Percentiles rank a stretch among this genome's conserved stretches.
Evolutionary conservation across 2,888 invertebrate species (phyloP).

Genomic region (Syritta pipiens): DNA sequence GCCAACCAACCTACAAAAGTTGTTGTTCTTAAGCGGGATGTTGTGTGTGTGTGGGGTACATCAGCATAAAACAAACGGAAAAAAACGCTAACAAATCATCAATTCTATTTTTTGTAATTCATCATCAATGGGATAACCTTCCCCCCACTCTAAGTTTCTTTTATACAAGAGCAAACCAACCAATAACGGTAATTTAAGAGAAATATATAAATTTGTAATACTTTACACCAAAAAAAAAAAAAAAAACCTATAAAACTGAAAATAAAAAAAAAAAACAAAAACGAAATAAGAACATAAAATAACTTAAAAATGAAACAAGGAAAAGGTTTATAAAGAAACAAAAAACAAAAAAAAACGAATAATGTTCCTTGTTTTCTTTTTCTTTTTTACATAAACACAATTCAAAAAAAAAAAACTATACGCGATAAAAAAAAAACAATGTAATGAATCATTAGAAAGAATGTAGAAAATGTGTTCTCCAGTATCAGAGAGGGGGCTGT

Average conservation of each 20-base stretch:
- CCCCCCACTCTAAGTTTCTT: constrained; percentile 47
- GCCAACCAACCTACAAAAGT: constrained; percentile 78
- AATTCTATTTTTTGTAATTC: constrained; percentile 21
- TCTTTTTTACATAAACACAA: constrained; percentile 12
- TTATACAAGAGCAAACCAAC: constrained; percentile 55
- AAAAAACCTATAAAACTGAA: constrained; percentile 16
- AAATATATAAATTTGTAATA: constrained; percentile 67
- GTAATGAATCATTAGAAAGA: background rate
- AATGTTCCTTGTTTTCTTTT: constrained; percentile 47
- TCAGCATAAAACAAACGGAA: constrained; percentile 8
- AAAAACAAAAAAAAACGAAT: constrained; percentile 23
- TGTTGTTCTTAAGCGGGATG: constrained; percentile 78
- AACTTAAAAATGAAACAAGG: constrained; percentile 41
- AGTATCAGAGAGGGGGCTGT: too few species aligned
- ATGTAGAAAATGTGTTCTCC: too few species aligned
- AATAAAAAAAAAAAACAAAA: constrained; percentile 25
- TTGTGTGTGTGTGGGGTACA: constrained; percentile 40
- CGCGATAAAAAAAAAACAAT: constrained; percentile 4
- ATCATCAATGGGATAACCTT: constrained; percentile 27
- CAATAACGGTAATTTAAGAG: constrained; percentile 65
- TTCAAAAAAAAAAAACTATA: background rate
- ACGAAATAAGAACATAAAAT: constrained; percentile 36
- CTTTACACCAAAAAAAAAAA: constrained; percentile 62
- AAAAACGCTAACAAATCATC: constrained; percentile 19
- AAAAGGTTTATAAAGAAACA: constrained; percentile 25